Evolutionary conservation across 2,797 vertebrate species (phyloP), one percentile per base, ranked within the genome.

Genomic region (Trichosurus vulpecula): DNA sequence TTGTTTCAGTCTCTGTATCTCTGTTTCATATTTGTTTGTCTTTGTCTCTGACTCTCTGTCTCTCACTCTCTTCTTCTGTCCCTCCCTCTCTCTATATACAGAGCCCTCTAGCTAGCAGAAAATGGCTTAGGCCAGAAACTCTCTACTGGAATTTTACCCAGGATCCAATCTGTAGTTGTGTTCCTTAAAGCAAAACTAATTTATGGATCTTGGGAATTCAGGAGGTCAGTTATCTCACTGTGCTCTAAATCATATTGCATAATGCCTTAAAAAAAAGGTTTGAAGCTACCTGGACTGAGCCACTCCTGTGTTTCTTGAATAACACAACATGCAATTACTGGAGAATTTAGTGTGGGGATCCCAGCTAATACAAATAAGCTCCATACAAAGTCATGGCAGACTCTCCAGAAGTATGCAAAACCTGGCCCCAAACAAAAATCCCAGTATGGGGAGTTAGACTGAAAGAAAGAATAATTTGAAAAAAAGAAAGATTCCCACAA

Each of bases 31-130:
- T 1, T 13, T 66, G 35, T n/a, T 1, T 66, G 12, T n/a, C 13
- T 74, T 2, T 74, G 4, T 41, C 1, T 74, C 1, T 74, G 0
- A 5, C 31, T 66, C 3, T 61, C 30, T 61, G 0, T n/a, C 61
- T n/a, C 35, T 66, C 4, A 0, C 35, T 66, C 14, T 57, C 14
- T 41, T 3, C 1, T 35, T n/a, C 12, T 0, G 0, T 35, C 6
- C 12, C 13, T n/a, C 4, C 6, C 1, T 22, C 16, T 22, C 35
- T 8, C 35, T 74, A 2, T 9, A 74, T 22, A 19, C 9, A 22
- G 31, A 66, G 31, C 4, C 31, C 13, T 66, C 58, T 35, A 35
- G 13, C 31, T 66, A 35, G 13, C 58, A 66, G 4, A 19, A 5
- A 74, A 41, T 74, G 61, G 35, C 6, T 74, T n/a, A 4, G 35